Evolutionary conservation across 2,888 invertebrate species (phyloP).

Genomic region (Scaptomyza cyrtandrae): DNA sequence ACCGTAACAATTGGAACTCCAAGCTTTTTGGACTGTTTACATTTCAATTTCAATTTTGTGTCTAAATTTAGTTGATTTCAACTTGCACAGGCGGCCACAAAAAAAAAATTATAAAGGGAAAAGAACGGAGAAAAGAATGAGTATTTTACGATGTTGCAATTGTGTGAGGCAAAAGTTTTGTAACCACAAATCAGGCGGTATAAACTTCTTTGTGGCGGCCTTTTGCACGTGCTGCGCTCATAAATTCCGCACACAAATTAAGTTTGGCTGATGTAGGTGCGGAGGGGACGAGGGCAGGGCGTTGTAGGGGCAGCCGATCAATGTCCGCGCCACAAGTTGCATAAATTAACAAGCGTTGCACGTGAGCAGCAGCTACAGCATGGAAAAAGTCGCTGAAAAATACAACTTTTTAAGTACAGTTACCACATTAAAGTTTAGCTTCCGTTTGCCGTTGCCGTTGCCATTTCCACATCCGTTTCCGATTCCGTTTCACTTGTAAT

Average conservation of each 20-base stretch:
- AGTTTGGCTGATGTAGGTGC: slow-evolving; percentile 38
- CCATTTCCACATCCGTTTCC: slow-evolving; percentile 14
- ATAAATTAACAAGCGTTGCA: slow-evolving; percentile 71
- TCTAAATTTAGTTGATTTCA: slow-evolving; percentile 61
- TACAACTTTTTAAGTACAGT: slow-evolving; percentile 69
- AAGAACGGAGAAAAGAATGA: slow-evolving; percentile 15
- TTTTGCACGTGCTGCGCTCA: slow-evolving; percentile 74
- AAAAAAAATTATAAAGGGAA: slow-evolving; percentile 23
- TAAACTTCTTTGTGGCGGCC: slow-evolving; percentile 56
- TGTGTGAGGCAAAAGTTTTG: slow-evolving; percentile 59
- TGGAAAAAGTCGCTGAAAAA: background rate
- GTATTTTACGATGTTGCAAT: slow-evolving; percentile 37
- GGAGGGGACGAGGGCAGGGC: background rate
- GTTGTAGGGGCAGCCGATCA: slow-evolving; percentile 59
- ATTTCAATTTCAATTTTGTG: slow-evolving; percentile 54
- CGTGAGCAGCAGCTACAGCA: slow-evolving; percentile 54
- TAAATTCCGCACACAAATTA: slow-evolving; percentile 72
- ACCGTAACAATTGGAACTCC: slow-evolving; percentile 43
- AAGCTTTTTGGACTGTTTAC: slow-evolving; percentile 51
- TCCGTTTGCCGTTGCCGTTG: slow-evolving; percentile 6
- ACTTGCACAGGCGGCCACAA: slow-evolving; percentile 50
- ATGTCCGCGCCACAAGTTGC: slow-evolving; percentile 71
- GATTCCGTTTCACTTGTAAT: slow-evolving; percentile 32
- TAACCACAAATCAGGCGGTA: slow-evolving; percentile 78
- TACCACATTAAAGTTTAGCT: slow-evolving; percentile 48